Conservation (phyloP, 2,113 vertebrate genomes). For the Barbus barbus region DNA sequence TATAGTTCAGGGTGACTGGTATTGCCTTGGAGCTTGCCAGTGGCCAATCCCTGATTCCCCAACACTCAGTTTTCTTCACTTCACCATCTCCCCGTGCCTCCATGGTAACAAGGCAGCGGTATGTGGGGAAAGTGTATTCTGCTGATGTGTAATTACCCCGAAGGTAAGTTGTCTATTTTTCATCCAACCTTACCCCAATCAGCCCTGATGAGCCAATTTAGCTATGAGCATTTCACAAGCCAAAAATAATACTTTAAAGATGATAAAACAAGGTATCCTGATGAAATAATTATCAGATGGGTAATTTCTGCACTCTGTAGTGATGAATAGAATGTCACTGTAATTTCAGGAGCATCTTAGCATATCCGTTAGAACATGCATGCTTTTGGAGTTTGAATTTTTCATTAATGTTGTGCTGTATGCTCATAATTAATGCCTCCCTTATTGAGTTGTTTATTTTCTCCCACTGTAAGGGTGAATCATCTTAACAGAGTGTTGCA, state of each 20-base stretch:
- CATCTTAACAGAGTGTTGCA: slow-evolving; percentile 37
- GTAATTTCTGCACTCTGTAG: slow-evolving; percentile 45
- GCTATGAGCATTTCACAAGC: slow-evolving; percentile 49
- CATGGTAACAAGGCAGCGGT: slow-evolving; percentile 54
- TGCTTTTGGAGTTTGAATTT: slow-evolving; percentile 54
- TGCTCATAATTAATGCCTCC: slow-evolving; percentile 55
- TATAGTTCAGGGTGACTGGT: slow-evolving; percentile 63
- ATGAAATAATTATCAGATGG: slow-evolving; percentile 66
- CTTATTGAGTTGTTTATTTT: slow-evolving; percentile 42
- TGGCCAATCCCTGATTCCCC: slow-evolving; percentile 61
- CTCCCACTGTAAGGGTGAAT: slow-evolving; percentile 49
- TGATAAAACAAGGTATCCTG: slow-evolving; percentile 57
- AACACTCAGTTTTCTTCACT: slow-evolving; percentile 61
- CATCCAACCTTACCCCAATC: slow-evolving; percentile 53
- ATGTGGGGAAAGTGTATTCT: slow-evolving; percentile 13
- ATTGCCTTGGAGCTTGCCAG: slow-evolving; percentile 66
- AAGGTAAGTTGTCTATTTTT: slow-evolving; percentile 53
- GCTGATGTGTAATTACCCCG: slow-evolving; percentile 63
- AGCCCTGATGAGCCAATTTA: slow-evolving; percentile 59
- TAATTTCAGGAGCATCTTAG: slow-evolving; percentile 59
- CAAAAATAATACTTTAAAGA: slow-evolving; percentile 52
- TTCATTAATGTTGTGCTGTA: slow-evolving; percentile 47
- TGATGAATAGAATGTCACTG: slow-evolving; percentile 64
- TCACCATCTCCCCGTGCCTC: slow-evolving; percentile 66
- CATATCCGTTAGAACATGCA: slow-evolving; percentile 59